A percentile compares a stretch with the other conserved stretches of the same genome.
These are phyloP conservation scores for Harlomillsia oculata DNA, from an alignment of 1,140 invertebrate species.

Conservation along the genomic window DNA sequence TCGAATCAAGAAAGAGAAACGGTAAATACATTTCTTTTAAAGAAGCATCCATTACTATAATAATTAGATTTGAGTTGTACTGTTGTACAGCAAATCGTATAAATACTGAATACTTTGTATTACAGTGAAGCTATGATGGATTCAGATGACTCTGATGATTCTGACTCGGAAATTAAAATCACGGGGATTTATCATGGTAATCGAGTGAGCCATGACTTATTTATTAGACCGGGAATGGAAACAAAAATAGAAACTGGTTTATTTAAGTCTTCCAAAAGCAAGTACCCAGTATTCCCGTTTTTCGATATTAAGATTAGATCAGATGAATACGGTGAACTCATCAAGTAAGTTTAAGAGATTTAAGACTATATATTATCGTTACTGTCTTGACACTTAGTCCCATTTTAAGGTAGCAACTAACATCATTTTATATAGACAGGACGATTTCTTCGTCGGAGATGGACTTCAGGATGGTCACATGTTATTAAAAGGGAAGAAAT, in stretches of 20 bases:
- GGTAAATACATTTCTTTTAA: conserved; percentile 24
- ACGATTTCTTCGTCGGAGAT: conserved; percentile 56
- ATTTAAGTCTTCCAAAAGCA: conserved; percentile 89
- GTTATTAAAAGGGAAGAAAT: not conserved
- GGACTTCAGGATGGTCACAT: not conserved
- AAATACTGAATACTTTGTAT: not conserved
- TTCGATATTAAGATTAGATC: conserved; percentile 84
- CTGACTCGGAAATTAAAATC: conserved; percentile 76
- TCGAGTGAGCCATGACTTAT: conserved; percentile 65
- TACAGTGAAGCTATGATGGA: conserved; percentile 40
- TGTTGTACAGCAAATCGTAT: not conserved
- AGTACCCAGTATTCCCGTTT: conserved; percentile 91
- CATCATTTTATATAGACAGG: conserved; percentile 50
- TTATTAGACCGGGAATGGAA: conserved; percentile 69
- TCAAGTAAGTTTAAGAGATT: conserved; percentile 43
- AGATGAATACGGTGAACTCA: conserved; percentile 92
- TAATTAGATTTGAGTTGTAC: not conserved
- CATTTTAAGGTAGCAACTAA: conserved; percentile 1
- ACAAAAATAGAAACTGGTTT: conserved; percentile 48
- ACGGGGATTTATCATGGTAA: conserved; percentile 61
- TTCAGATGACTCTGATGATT: conserved; percentile 52
- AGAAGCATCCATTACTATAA: conserved; percentile 20
- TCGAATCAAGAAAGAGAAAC: conserved; percentile 46
- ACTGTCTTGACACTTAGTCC: no score
- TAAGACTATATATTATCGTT: no score